Base-by-base conservation (phyloP, 2,797 vertebrate species). In the Ctenopoma kingsleyae region DNA sequence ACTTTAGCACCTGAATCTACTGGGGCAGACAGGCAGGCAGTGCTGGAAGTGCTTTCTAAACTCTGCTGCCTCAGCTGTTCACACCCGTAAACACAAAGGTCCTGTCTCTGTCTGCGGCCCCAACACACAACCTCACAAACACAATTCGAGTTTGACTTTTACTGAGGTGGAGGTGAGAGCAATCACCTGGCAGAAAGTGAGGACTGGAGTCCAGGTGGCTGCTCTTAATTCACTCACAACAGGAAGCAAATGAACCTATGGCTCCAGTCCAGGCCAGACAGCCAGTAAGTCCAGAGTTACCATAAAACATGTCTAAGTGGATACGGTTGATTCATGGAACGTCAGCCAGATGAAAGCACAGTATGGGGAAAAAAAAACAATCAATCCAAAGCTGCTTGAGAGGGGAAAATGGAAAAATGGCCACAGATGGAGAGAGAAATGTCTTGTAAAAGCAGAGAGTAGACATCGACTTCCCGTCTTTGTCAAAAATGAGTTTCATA, bases 61-160 rank as follows among this genome's bases (percentile, higher is more conserved):
- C 53, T 61, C 78, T 74, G 70, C 79, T 49, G 62, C 41, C 75
- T 86, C 80, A 71, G 59, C 60, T 47, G 56, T 52, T 72, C 40
- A 69, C 40, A 30, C 46, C 52, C 51, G 58, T 71, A 62, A 52
- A 74, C 70, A 66, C 65, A 69, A 44, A 59, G 15, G 30, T 25
- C 43, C 56, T 1, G n/a, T 54, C 52, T 48, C 32, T 10, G 43
- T 54, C 55, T 38, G 32, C 10, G 41, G 62, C 61, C 25, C 2
- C 1, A 40, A 47, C 76, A 54, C 27, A 23, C 62, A 50, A 6
- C 15, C 51, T 1, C 59, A 16, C 49, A 54, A 25, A 52, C 0
- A 54, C 43, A 32, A 8, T 22, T 67, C 44, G 20, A 8, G 47
- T 25, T 44, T 47, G 56, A 70, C 77, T 78, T 78, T 64, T 32